These are phyloP conservation scores for Cremastobaeus sp. DNA, from an alignment of 2,888 invertebrate genomes.

Conservation along the genomic window DNA sequence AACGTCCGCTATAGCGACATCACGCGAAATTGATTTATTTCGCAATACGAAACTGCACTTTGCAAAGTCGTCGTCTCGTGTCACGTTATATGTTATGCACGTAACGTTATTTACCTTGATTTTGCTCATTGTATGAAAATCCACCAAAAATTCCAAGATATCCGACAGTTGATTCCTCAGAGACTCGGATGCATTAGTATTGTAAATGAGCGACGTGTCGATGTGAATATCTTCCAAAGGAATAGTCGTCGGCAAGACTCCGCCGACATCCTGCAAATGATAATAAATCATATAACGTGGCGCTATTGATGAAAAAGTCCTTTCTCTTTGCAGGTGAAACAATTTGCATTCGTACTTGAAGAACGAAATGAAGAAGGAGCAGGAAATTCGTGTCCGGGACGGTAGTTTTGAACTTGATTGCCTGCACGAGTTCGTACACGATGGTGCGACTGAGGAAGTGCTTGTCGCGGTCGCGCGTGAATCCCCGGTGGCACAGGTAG, in stretches of 20 bases:
- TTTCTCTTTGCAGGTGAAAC: neutral
- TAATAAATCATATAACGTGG: slow-evolving; percentile 7
- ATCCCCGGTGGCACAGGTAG: slow-evolving; percentile 92
- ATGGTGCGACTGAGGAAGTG: slow-evolving; percentile 93
- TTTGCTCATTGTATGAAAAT: slow-evolving; percentile 97
- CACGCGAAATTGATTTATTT: no score
- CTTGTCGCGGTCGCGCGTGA: slow-evolving; percentile 95
- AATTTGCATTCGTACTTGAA: slow-evolving; percentile 82
- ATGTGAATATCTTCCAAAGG: slow-evolving; percentile 80
- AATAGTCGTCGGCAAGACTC: slow-evolving; percentile 88
- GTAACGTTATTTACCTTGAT: slow-evolving; percentile 86
- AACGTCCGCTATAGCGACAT: no score
- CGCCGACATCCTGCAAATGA: slow-evolving; percentile 87
- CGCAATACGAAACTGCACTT: neutral
- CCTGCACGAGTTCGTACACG: slow-evolving; percentile 96
- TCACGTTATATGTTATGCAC: neutral
- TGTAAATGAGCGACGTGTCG: slow-evolving; percentile 80
- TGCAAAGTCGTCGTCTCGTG: no score
- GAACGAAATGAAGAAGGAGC: slow-evolving; percentile 90
- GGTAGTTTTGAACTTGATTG: slow-evolving; percentile 95
- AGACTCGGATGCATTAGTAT: slow-evolving; percentile 95
- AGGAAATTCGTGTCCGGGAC: slow-evolving; percentile 97
- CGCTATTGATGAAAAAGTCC: no score
- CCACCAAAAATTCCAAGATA: slow-evolving; percentile 95
- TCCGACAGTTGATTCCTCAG: slow-evolving; percentile 95